phyloP scores from a whole-genome alignment of 2,888 invertebrate species.

The Drosophila pseudotalamancana region DNA sequence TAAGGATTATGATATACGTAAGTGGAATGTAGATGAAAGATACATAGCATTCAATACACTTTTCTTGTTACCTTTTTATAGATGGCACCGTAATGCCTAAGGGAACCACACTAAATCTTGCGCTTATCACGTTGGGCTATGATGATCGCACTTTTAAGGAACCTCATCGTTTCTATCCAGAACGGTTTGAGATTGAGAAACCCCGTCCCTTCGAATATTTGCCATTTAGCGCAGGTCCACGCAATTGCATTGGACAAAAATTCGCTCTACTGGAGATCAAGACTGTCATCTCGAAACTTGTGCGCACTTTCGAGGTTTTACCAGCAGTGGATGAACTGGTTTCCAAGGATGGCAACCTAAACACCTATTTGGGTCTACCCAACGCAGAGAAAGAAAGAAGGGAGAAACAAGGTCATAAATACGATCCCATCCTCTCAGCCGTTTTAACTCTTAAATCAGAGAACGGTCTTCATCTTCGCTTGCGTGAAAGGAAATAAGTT shows the following conservation, averaged over 20 bases:
- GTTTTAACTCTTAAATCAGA: conserved; percentile 85
- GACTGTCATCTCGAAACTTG: conserved; percentile 85
- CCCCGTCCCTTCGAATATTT: conserved; percentile 86
- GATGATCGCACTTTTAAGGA: conserved; percentile 78
- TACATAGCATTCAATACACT: rapidly evolving
- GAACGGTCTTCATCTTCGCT: conserved; percentile 84
- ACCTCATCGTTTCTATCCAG: conserved; percentile 84
- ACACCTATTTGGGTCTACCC: conserved; percentile 58
- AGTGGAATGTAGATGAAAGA: neutral
- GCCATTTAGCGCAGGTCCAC: conserved; percentile 88
- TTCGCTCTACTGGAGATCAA: conserved; percentile 86
- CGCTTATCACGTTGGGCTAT: conserved; percentile 75
- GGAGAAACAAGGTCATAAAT: conserved; percentile 63
- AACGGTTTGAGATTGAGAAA: conserved; percentile 84
- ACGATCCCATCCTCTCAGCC: conserved; percentile 84
- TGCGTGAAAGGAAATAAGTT: conserved; percentile 74
- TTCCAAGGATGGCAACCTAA: conserved; percentile 70
- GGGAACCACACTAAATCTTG: conserved; percentile 67
- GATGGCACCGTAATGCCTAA: conserved; percentile 80
- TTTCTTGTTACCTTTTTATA: conserved; percentile 17
- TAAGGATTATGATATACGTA: conserved; percentile 77
- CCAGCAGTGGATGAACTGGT: conserved; percentile 76
- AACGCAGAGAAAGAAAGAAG: conserved; percentile 34
- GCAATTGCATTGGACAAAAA: conserved; percentile 87
- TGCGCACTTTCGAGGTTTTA: conserved; percentile 85